Evolutionary conservation across 2,113 vertebrate genomes (phyloP), one percentile per base, ranked within the genome.

Genomic region (Bothrops jararaca): DNA sequence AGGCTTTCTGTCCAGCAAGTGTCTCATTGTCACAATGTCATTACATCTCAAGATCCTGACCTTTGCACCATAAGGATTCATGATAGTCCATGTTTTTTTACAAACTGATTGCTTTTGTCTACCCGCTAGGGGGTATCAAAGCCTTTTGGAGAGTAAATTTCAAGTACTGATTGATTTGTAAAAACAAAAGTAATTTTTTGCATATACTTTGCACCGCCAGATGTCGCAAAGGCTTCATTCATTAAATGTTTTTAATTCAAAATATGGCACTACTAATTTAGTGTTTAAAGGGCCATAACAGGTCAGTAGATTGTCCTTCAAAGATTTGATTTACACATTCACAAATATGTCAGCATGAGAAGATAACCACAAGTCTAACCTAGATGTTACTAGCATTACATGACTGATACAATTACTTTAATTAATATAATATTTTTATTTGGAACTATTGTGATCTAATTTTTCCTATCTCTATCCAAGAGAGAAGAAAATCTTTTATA

Each of bases 1-100:
- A 98, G 98, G 98, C 98, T 98, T 98, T 98, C 97, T 98, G 98
- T 98, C 98, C 98, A 97, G 96, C 98, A 98, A 99, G 98, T 98
- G 98, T 98, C 98, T 98, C 97, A 99, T 99, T 99, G 99, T 99
- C 98, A 98, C 98, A 98, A 98, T 99, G 99, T 99, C 99, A 99
- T 98, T 95, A 97, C 98, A 97, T 98, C 98, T 99, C 98, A 99
- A 99, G 98, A 98, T 98, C 97, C 97, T 97, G 98, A 99, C 99
- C 99, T 99, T 98, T 98, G 98, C 98, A 98, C 98, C 97, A 98
- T 98, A 98, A 98, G 98, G 98, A 98, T 98, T 99, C 98, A 97
- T 98, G 98, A 97, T 97, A 97, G 97, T 97, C 97, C 97, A 97
- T 94, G 86, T 97, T 96, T 97, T 98, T 97, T 97, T 96, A 97